These are phyloP conservation scores for Meloidogyne chitwoodi DNA, from an alignment of 1,140 invertebrate genomes.

Conservation along the genomic window DNA sequence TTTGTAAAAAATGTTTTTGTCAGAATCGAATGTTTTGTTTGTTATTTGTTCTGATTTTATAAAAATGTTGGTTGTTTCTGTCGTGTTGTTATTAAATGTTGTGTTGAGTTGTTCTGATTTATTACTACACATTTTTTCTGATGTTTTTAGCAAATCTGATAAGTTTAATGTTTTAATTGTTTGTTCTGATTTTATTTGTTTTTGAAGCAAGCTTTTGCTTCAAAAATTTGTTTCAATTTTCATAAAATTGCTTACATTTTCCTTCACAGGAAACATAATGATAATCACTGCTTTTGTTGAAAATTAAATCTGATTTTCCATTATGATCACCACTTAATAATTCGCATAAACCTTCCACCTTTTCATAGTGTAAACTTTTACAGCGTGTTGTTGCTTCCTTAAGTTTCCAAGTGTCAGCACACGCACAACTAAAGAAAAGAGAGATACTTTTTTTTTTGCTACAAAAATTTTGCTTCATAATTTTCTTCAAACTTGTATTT, in stretches of 20 bases:
- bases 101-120: not conserved
- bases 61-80: not conserved
- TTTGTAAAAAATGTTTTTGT: no score
- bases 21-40: not conserved
- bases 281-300: slow-evolving; percentile 43
- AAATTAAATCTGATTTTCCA: slow-evolving; percentile 54
- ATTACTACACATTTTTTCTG: slow-evolving; percentile 24
- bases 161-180: no score
- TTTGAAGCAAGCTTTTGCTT: not conserved
- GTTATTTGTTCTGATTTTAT: not conserved
- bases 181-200: no score
- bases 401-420: slow-evolving; percentile 15
- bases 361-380: slow-evolving; percentile 48
- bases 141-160: slow-evolving; percentile 36
- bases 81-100: not conserved
- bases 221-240: slow-evolving; percentile 14
- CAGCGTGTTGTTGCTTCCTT: not conserved
- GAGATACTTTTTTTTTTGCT: no score
- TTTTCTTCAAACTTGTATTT: not conserved
- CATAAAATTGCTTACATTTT: slow-evolving; percentile 26
- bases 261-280: slow-evolving; percentile 54
- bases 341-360: slow-evolving; percentile 30
- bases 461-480: not conserved
- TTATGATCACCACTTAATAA: slow-evolving; percentile 52
- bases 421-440: not conserved